Conservation (phyloP, 2,888 invertebrate species). For the Clivina fossor region DNA sequence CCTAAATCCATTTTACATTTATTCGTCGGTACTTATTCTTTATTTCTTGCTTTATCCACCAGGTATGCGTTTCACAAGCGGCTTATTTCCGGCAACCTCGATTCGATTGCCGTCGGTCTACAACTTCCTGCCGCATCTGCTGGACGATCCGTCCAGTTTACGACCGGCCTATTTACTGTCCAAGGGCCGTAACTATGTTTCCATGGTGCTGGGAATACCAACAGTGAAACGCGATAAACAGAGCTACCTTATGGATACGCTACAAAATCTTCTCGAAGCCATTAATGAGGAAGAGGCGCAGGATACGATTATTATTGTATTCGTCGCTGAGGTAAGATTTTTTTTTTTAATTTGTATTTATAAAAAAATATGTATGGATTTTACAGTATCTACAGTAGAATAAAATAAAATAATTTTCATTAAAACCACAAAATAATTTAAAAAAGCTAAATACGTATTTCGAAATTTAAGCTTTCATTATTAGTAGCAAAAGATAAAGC, state of each 20-base stretch:
- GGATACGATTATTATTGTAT: conserved; percentile 82
- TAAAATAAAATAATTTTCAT: too few relatives aligned
- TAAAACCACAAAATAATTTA: too few relatives aligned
- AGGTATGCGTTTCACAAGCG: conserved; percentile 55
- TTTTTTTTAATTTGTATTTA: not conserved
- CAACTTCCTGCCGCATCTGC: conserved; percentile 84
- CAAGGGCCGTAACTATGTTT: conserved; percentile 71
- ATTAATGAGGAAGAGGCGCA: conserved; percentile 71
- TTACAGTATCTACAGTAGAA: too few relatives aligned
- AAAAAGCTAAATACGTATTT: too few relatives aligned
- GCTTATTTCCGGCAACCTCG: conserved; percentile 51
- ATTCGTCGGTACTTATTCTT: too few relatives aligned
- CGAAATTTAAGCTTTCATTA: too few relatives aligned
- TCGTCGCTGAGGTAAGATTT: conserved; percentile 74
- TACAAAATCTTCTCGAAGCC: conserved; percentile 79
- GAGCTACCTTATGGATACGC: conserved; percentile 80
- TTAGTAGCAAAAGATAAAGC: too few relatives aligned
- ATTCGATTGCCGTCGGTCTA: conserved; percentile 78
- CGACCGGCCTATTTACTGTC: conserved; percentile 78
- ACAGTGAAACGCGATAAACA: conserved; percentile 88
- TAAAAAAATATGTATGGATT: too few relatives aligned
- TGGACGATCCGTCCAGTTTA: conserved; percentile 75
- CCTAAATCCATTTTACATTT: too few relatives aligned
- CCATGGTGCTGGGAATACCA: conserved; percentile 85
- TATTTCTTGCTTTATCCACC: too few relatives aligned